These are phyloP conservation scores for Melanogrammus aeglefinus DNA, from an alignment of 2,797 vertebrate genomes.

Conservation along the genomic window DNA sequence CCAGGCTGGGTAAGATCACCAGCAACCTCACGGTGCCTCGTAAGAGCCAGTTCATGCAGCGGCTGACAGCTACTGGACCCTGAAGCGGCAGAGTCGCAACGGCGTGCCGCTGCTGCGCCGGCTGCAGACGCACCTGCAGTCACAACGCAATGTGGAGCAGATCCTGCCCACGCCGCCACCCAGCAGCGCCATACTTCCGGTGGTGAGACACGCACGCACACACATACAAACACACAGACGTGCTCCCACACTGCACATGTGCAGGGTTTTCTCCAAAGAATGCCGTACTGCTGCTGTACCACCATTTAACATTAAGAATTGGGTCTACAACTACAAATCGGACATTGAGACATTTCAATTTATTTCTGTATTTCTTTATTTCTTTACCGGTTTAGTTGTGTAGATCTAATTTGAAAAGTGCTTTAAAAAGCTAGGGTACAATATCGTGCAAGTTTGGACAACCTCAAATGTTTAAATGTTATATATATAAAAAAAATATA, in stretches of 20 bases:
- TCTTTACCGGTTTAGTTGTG: no score
- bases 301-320: no score
- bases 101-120: slow-evolving; percentile 94
- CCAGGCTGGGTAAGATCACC: slow-evolving; percentile 96
- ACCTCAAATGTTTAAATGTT: no score
- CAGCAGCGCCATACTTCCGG: slow-evolving; percentile 17
- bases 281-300: background rate
- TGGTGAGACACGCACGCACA: background rate
- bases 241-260: no score
- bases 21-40: slow-evolving; percentile 91
- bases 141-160: slow-evolving; percentile 90
- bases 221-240: no score
- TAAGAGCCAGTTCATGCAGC: slow-evolving; percentile 99
- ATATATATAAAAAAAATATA: no score
- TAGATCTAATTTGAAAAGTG: no score
- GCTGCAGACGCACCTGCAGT: slow-evolving; percentile 96
- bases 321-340: no score
- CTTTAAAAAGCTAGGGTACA: no score
- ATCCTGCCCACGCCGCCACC: slow-evolving; percentile 46
- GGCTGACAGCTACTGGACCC: slow-evolving; percentile 97
- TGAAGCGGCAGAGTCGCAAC: slow-evolving; percentile 97
- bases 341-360: background rate
- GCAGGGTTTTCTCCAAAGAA: background rate
- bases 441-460: no score
- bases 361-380: background rate